These are phyloP conservation scores for Xylocopa sonorina DNA, from an alignment of 1,140 invertebrate genomes.

Conservation along the genomic window DNA sequence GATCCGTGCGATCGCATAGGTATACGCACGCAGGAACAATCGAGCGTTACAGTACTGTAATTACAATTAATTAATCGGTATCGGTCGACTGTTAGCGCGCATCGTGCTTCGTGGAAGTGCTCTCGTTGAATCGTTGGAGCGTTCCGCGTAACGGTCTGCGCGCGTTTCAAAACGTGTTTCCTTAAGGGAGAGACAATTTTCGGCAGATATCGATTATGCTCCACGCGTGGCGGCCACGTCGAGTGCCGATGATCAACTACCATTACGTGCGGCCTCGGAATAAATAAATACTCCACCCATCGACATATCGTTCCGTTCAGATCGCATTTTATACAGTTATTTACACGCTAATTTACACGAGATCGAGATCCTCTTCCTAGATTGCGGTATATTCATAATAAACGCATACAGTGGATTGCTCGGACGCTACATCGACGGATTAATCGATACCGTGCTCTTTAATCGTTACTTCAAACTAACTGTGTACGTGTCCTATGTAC, in stretches of 20 bases:
- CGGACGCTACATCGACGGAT: slow-evolving; percentile 10
- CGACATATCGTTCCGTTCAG: slow-evolving; percentile 10
- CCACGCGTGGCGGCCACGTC: not conserved
- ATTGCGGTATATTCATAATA: slow-evolving; percentile 17
- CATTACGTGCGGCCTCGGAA: not conserved
- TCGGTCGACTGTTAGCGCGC: slow-evolving; percentile 28
- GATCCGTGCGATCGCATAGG: slow-evolving; percentile 37
- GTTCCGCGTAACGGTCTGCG: too few species aligned
- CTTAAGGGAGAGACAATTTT: not conserved
- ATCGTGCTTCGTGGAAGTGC: too few species aligned
- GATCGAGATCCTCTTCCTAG: slow-evolving; percentile 49
- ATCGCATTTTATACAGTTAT: slow-evolving; percentile 79
- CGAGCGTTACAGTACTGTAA: not conserved
- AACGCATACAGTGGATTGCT: not conserved
- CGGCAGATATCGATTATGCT: not conserved
- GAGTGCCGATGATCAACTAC: not conserved
- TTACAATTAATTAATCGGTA: slow-evolving; percentile 25
- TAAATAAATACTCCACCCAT: slow-evolving; percentile 43
- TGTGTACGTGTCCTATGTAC: not conserved
- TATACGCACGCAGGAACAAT: slow-evolving; percentile 37
- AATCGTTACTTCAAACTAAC: not conserved
- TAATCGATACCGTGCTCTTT: slow-evolving; percentile 29
- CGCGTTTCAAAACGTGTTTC: too few species aligned
- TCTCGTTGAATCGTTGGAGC: too few species aligned
- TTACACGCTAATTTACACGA: slow-evolving; percentile 81